Base-by-base conservation (phyloP, 2,888 invertebrate species). In the Thera britannica region DNA sequence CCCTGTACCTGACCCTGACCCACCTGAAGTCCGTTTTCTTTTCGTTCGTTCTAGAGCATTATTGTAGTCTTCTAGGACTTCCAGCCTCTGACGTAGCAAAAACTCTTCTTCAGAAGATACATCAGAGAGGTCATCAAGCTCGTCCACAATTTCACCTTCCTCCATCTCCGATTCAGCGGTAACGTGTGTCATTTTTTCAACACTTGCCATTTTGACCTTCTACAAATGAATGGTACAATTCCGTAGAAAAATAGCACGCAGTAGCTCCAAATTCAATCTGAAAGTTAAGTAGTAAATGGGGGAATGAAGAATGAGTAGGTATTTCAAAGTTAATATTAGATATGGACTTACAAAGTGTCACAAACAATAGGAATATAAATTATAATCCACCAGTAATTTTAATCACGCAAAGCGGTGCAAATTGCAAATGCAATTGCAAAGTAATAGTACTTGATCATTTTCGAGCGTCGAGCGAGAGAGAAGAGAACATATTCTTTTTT, bases 81-180 rank as follows among this genome's bases (percentile, higher is more conserved):
- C 85, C 49, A 94, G 77, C 58, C 93, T 84, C 76, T 93, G 89
- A 61, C 92, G 85, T 66, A 94, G 77, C 34, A 93, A 78, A 73
- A 88, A 90, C 76, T 94, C 93, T 77, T 94, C 94, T 58, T 92
- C 94, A 0, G 94, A 93, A 2, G 94, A 94, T 76, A 94, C 93
- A 76, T 94, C 93, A 1, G 93, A 93, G 0, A 93, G 77, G 61
- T 90, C 90, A 73, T 92, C 90, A 7, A 86, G 75, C 7, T 90
- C 90, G 62, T 90, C 94, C 8, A 93, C 87, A 67, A 94, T 94
- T 83, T 94, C 93, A 4, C 94, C 94, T 81, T 94, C 94, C 74
- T 94, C 94, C 85, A 90, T 90, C 75, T 94, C 94, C 0, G 90
- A 91, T 68, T 92, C 92, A 72, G 68, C 84, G 63, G 85, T 81